Conservation (phyloP, 2,888 invertebrate genomes). For the Agrotis ipsilon region DNA sequence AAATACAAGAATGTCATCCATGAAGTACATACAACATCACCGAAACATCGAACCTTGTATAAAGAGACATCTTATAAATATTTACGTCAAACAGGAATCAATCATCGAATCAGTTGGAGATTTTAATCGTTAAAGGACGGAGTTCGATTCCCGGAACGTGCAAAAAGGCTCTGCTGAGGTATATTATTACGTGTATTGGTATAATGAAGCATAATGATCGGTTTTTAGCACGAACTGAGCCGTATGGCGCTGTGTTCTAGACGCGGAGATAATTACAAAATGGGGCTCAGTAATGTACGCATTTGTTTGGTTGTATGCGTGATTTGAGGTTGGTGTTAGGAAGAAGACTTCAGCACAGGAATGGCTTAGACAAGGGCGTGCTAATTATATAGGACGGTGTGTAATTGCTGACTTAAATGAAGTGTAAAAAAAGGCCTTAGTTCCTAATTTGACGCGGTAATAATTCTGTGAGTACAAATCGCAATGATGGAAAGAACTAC, state of each 20-base stretch:
- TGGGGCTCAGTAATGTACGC: slow-evolving; percentile 12
- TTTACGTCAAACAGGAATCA: slow-evolving; percentile 53
- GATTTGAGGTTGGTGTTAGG: neutral
- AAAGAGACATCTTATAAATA: slow-evolving; percentile 39
- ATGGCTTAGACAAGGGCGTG: too few species aligned
- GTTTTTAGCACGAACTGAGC: slow-evolving; percentile 46
- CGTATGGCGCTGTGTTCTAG: slow-evolving; percentile 43
- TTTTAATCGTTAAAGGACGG: slow-evolving; percentile 27
- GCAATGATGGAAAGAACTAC: too few species aligned
- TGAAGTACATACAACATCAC: slow-evolving; percentile 23
- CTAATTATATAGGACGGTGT: too few species aligned
- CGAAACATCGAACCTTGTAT: slow-evolving; percentile 26
- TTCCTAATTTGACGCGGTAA: too few species aligned
- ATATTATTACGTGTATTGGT: slow-evolving; percentile 41
- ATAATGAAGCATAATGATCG: slow-evolving; percentile 56
- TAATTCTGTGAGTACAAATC: too few species aligned
- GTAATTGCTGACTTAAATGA: too few species aligned
- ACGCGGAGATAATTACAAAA: slow-evolving; percentile 36
- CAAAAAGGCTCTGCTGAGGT: slow-evolving; percentile 50
- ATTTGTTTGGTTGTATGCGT: slow-evolving; percentile 14
- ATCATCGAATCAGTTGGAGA: slow-evolving; percentile 41
- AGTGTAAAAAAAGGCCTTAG: too few species aligned
- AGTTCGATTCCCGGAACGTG: slow-evolving; percentile 61
- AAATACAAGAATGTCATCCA: slow-evolving; percentile 7
- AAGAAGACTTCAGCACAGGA: neutral